Percentiles rank a stretch among this genome's conserved stretches.
These are phyloP conservation scores for Tinamus guttatus DNA, from an alignment of 2,113 vertebrate genomes.

Conservation along the genomic window DNA sequence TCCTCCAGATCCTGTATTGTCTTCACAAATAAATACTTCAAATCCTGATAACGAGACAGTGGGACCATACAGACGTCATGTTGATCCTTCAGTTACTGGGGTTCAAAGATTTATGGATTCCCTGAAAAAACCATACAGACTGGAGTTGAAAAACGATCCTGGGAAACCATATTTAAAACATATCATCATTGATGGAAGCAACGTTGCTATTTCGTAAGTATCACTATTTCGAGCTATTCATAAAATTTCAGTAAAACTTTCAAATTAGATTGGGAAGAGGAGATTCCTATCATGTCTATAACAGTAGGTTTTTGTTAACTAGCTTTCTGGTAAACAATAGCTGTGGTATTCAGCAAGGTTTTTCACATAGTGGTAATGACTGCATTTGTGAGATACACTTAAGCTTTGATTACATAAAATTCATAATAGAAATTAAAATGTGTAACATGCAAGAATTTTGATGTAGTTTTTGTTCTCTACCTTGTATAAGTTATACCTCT, in stretches of 20 bases:
- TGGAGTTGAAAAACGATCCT: conserved; percentile 91
- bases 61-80: conserved; percentile 1
- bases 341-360: neutral
- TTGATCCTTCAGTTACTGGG: conserved; percentile 85
- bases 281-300: neutral
- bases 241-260: neutral
- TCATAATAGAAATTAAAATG: too few species aligned
- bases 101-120: conserved; percentile 91
- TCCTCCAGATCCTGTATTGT: neutral
- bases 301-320: neutral
- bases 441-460: neutral
- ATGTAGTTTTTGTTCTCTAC: neutral
- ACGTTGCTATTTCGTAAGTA: conserved; percentile 97
- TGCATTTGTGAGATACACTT: neutral
- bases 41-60: neutral
- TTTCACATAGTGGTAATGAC: neutral
- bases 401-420: neutral
- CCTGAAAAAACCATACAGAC: conserved; percentile 86
- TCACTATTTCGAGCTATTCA: neutral
- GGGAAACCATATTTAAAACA: conserved; percentile 86
- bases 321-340: neutral
- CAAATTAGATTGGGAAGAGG: neutral
- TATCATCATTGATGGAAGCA: conserved; percentile 96
- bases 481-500: neutral
- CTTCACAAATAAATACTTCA: neutral